Evolutionary conservation across 2,113 vertebrate species (phyloP), one percentile per base, ranked within the genome.

Genomic region (Saimiri boliviensis): DNA sequence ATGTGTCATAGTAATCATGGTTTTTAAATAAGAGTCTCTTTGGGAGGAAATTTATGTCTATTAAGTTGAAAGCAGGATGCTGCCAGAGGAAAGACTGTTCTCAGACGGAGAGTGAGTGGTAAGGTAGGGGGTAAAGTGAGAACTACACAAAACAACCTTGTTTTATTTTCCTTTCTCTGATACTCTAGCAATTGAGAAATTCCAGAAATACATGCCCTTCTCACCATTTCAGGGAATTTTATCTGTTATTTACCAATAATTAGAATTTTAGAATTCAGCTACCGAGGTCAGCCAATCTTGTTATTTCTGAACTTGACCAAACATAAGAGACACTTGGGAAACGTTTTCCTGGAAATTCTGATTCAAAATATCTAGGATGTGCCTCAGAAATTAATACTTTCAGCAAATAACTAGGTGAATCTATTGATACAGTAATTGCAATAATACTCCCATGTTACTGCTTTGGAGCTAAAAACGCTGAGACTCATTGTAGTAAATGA

Each of bases 321-420:
- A 35, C 23, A 35, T 68, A 71, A 82, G 23, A 86, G 21, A 47
- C 7, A 23, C 2, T 6, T 35, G 40, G 47, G 23, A 88, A 68
- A 2, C 11, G 77, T 35, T 56, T 84, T 17, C 9, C 6, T 84
- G 21, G 17, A 85, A 40, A 77, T 68, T 63, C 40, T 66, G 30
- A 81, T 40, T 82, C 30, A 42, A 58, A 68, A 49, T 20, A 2
- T 20, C 12, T 94, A 32, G n/a, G 5, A 7, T n/a, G 4, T 52
- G n/a, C 40, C 66, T 66, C 5, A 49, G 16, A 35, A 86, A 89
- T 85, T n/a, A 84, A 35, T n/a, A 27, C 8, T 42, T 89, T 91
- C 12, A 45, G 37, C 9, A 94, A 82, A 60, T 76, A 17, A 19
- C 54, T 32, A 58, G n/a, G 37, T 95, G 56, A 94, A 60, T 93